Conservation (phyloP, 2,113 vertebrate genomes). For the Canis aureus region DNA sequence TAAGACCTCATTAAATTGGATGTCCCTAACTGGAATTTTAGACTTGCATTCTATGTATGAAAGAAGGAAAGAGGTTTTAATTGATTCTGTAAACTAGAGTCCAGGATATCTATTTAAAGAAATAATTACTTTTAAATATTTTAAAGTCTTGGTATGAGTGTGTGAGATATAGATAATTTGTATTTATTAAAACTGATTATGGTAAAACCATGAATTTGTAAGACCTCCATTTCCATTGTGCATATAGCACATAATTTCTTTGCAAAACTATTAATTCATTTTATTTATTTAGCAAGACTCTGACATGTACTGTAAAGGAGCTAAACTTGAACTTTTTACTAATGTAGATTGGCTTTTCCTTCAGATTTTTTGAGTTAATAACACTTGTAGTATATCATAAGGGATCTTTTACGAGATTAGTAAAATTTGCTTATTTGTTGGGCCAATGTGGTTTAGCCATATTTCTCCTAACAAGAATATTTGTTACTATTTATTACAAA, state of each 20-base stretch:
- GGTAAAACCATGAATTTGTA: constrained; percentile 37
- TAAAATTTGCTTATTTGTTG: constrained; percentile 49
- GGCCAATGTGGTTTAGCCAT: constrained; percentile 40
- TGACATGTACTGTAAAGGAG: not conserved
- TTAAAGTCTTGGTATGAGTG: not conserved
- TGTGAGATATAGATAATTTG: constrained; percentile 24
- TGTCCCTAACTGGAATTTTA: constrained; percentile 19
- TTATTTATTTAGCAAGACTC: constrained; percentile 33
- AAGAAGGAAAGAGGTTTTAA: constrained; percentile 34
- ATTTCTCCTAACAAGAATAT: constrained; percentile 37
- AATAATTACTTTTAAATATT: constrained; percentile 42
- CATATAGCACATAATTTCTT: not conserved
- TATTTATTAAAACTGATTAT: constrained; percentile 49
- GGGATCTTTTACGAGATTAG: not conserved
- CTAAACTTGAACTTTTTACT: constrained; percentile 41
- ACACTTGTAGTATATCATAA: constrained; percentile 48
- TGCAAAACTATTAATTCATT: not conserved
- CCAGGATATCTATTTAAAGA: constrained; percentile 1
- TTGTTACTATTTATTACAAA: constrained; percentile 46
- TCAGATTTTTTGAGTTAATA: constrained; percentile 30
- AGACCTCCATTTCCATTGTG: not conserved
- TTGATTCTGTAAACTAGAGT: constrained; percentile 37
- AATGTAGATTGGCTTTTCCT: constrained; percentile 6
- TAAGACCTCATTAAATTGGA: constrained; percentile 31
- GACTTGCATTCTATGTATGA: constrained; percentile 44